These are phyloP conservation scores for Perca flavescens DNA, from an alignment of 2,113 vertebrate genomes.

Conservation along the genomic window DNA sequence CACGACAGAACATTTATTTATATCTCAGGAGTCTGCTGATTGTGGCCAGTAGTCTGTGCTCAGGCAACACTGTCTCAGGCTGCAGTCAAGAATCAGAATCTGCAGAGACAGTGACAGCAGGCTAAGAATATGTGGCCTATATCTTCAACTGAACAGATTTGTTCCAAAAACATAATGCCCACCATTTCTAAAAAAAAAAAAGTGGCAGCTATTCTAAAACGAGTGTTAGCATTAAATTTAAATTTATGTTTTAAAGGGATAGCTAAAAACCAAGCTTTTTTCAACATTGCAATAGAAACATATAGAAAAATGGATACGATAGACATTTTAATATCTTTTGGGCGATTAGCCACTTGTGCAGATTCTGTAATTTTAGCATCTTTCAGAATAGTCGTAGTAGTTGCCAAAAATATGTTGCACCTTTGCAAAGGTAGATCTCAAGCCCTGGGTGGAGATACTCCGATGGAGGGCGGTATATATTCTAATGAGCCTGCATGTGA, in stretches of 20 bases:
- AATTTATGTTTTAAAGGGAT: not conserved
- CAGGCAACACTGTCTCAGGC: conserved; percentile 43
- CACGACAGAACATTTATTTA: conserved; percentile 72
- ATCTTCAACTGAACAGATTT: conserved; percentile 46
- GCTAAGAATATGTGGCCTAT: conserved; percentile 58
- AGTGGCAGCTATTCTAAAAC: not conserved
- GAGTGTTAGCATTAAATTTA: not conserved
- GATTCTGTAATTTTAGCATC: no score
- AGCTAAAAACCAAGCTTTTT: no score
- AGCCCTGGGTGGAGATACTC: no score
- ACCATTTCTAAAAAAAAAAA: not conserved
- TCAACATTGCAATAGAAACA: no score
- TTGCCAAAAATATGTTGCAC: no score
- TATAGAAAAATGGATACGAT: no score
- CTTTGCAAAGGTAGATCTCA: no score
- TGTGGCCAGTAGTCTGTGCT: conserved; percentile 51
- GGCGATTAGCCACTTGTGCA: no score
- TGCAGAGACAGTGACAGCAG: conserved; percentile 50
- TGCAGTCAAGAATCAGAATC: conserved; percentile 33
- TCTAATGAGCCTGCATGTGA: no score
- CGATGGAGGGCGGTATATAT: no score
- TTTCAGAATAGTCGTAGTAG: no score
- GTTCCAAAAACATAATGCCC: conserved; percentile 30
- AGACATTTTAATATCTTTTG: no score
- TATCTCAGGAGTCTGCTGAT: conserved; percentile 58